Percentiles rank a stretch among this genome's conserved stretches.
Conservation (phyloP, 2,797 vertebrate genomes). For the Capromys pilorides region DNA sequence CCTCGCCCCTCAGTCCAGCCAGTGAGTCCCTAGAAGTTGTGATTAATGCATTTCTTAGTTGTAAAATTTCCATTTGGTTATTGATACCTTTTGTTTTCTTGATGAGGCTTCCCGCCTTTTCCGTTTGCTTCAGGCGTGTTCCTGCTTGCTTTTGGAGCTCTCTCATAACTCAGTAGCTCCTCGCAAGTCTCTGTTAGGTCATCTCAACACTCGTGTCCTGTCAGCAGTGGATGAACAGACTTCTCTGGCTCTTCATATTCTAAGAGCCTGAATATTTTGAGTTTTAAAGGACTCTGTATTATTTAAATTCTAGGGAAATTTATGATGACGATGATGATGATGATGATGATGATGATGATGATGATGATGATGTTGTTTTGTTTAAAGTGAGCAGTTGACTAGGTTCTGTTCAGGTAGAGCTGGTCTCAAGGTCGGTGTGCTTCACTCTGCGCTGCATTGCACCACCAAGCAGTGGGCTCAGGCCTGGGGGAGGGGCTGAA, state of each 20-base stretch:
- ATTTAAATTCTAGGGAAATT: conserved; percentile 15
- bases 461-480: not conserved
- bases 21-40: not conserved
- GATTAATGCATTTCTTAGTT: not conserved
- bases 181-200: not conserved
- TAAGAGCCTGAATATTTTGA: not conserved
- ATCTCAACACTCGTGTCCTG: not conserved
- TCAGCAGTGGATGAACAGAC: not conserved
- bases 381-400: not conserved
- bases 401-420: not conserved
- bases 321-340: not conserved
- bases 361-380: not conserved
- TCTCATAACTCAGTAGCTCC: not conserved
- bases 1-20: not conserved
- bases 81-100: not conserved
- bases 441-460: not conserved
- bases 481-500: not conserved
- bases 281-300: not conserved
- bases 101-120: not conserved
- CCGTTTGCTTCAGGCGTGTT: not conserved
- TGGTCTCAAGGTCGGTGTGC: not conserved
- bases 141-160: not conserved
- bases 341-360: too few species aligned
- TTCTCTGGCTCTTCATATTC: not conserved
- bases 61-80: not conserved